phyloP scores from a whole-genome alignment of 2,888 invertebrate genomes.

The Acrocera orbiculus region DNA sequence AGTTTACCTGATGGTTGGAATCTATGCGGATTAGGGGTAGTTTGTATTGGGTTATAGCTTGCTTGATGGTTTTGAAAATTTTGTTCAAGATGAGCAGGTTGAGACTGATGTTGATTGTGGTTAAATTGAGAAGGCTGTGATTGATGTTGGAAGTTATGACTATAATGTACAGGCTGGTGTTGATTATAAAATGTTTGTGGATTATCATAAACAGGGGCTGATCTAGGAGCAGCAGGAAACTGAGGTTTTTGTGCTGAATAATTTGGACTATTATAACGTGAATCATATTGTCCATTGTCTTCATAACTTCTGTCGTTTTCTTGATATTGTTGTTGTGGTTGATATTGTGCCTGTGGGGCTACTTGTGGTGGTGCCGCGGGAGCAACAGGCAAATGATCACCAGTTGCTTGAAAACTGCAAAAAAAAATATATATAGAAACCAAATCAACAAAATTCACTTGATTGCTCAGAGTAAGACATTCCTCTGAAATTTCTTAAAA shows the following conservation, averaged over 20 bases:
- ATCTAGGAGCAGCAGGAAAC: conserved; percentile 32
- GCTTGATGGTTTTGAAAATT: conserved; percentile 19
- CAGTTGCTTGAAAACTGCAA: conserved; percentile 50
- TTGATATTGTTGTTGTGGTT: conserved; percentile 33
- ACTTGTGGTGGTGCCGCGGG: conserved; percentile 36
- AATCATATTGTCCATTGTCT: conserved; percentile 31
- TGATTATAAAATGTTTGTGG: no score
- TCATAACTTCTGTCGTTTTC: conserved; percentile 22
- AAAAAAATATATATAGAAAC: conserved; percentile 4
- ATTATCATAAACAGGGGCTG: conserved; percentile 28
- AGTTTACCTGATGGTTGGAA: conserved; percentile 76
- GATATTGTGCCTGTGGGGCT: conserved; percentile 37
- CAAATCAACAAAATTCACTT: no score
- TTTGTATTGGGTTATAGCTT: conserved; percentile 21
- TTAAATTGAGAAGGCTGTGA: conserved; percentile 21
- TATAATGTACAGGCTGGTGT: no score
- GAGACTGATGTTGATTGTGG: conserved; percentile 33
- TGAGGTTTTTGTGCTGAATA: conserved; percentile 30
- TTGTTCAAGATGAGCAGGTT: conserved; percentile 24
- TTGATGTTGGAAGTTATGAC: conserved; percentile 17
- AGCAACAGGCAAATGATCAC: conserved; percentile 60
- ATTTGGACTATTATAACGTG: conserved; percentile 28
- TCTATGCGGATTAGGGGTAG: conserved; percentile 52
- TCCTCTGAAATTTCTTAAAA: no score
- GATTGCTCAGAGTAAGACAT: no score